Conservation (phyloP, 2,888 invertebrate genomes). For the Notocelia uddmanniana region DNA sequence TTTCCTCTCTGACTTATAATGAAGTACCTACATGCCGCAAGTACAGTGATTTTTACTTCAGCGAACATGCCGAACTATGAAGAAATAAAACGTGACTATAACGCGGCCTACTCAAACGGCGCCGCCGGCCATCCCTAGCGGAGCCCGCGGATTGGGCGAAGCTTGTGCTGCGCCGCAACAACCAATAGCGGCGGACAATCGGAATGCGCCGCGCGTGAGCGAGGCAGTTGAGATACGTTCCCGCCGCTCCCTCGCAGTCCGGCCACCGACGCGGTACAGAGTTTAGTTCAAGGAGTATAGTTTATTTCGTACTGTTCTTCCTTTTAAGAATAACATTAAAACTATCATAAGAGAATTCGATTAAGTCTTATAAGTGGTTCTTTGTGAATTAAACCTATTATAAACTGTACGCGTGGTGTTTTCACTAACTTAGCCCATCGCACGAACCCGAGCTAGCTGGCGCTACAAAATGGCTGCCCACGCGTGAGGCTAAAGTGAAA, state of each 20-base stretch:
- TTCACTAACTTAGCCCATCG: too few relatives aligned
- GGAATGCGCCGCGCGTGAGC: neutral
- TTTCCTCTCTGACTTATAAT: too few relatives aligned
- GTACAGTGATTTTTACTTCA: too few relatives aligned
- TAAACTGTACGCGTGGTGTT: neutral
- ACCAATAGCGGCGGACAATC: neutral
- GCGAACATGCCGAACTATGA: too few relatives aligned
- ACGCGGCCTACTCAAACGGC: neutral
- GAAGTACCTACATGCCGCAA: too few relatives aligned
- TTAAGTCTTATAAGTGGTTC: too few relatives aligned
- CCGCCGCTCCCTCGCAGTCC: neutral
- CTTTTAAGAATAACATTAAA: neutral
- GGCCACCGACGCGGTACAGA: neutral
- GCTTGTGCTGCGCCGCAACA: neutral
- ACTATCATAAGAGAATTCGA: too few relatives aligned
- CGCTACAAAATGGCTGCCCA: conserved; percentile 1
- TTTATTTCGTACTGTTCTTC: too few relatives aligned
- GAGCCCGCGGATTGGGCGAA: neutral
- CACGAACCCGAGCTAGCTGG: neutral
- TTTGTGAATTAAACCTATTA: too few relatives aligned
- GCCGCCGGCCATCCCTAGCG: neutral
- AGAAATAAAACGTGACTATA: too few relatives aligned
- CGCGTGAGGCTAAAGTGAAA: conserved; percentile 4
- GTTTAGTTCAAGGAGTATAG: too few relatives aligned
- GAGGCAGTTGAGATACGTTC: neutral